phyloP scores from a whole-genome alignment of 2,888 invertebrate genomes.

The Volucella inflata region DNA sequence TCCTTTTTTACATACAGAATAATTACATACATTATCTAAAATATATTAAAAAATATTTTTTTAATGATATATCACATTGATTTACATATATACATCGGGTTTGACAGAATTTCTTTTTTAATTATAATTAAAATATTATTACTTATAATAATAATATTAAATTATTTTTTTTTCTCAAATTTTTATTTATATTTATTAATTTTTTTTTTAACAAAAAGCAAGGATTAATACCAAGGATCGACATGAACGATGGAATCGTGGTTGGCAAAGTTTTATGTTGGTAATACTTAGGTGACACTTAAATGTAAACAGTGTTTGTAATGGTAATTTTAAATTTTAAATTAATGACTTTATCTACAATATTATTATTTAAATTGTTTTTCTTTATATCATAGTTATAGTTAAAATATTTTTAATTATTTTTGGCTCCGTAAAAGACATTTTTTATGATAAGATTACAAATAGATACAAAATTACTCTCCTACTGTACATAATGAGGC shows the following conservation, averaged over 20 bases:
- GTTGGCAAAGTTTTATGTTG: constrained; percentile 23
- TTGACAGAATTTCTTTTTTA: constrained; percentile 13
- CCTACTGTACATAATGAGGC: constrained; percentile 62
- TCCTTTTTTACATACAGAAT: constrained; percentile 51
- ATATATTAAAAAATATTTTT: constrained; percentile 69
- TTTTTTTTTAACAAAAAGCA: not conserved
- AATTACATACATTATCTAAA: constrained; percentile 68
- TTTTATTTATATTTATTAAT: constrained; percentile 20
- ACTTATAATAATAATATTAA: constrained; percentile 69
- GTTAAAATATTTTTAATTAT: constrained; percentile 67
- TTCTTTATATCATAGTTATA: constrained; percentile 29
- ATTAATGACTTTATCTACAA: constrained; percentile 74
- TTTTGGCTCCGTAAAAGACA: constrained; percentile 75
- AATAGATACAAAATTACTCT: constrained; percentile 35
- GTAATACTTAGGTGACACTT: constrained; percentile 70
- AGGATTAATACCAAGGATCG: no score
- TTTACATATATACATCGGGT: constrained; percentile 68
- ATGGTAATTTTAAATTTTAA: constrained; percentile 49
- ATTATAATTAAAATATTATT: constrained; percentile 70
- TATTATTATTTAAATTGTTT: constrained; percentile 47
- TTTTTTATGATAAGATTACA: constrained; percentile 37
- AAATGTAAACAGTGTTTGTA: constrained; percentile 28
- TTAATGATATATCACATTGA: constrained; percentile 75
- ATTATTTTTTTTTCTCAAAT: constrained; percentile 28
- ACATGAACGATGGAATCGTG: not conserved